A percentile compares a stretch with the other conserved stretches of the same genome.
Evolutionary conservation across 2,888 invertebrate genomes (phyloP).

Genomic region (Cabera pusaria): DNA sequence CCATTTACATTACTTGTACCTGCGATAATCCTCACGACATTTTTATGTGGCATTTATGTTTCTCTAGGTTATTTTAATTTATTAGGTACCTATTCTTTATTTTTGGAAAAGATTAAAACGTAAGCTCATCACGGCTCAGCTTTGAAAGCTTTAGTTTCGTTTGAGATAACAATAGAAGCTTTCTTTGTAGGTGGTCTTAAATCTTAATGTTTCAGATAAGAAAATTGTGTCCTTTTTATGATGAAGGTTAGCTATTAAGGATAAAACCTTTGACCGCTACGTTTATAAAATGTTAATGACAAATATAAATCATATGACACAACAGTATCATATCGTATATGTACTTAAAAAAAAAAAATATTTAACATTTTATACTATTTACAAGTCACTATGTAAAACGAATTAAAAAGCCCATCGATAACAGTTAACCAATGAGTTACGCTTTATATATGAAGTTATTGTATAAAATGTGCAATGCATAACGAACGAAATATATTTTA

Average conservation of each 20-base stretch:
- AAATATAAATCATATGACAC: conserved; percentile 1
- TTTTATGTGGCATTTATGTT: conserved; percentile 33
- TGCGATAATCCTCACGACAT: conserved; percentile 37
- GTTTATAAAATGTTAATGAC: conserved; percentile 14
- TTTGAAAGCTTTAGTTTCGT: conserved; percentile 29
- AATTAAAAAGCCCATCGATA: conserved; percentile 1
- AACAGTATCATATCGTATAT: no score
- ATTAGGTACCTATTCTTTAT: conserved; percentile 22
- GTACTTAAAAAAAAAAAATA: no score
- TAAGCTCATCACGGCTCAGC: conserved; percentile 24
- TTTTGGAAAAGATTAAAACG: conserved; percentile 14
- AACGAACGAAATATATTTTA: conserved; percentile 4
- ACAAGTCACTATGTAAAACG: no score
- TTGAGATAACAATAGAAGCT: conserved; percentile 40
- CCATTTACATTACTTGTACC: conserved; percentile 44
- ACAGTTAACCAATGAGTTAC: background rate
- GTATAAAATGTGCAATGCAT: conserved; percentile 1
- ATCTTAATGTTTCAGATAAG: conserved; percentile 54
- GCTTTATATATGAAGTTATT: background rate
- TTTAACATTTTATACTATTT: no score
- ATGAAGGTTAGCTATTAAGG: conserved; percentile 39
- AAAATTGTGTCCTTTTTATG: conserved; percentile 35
- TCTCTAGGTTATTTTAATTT: conserved; percentile 30
- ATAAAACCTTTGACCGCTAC: conserved; percentile 25
- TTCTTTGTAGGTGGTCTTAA: conserved; percentile 53